Evolutionary conservation across 37 sponge, comb jelly and placozoan species (phyloP), one percentile per base, ranked within the genome.

Genomic region (Spongilla lacustris): DNA sequence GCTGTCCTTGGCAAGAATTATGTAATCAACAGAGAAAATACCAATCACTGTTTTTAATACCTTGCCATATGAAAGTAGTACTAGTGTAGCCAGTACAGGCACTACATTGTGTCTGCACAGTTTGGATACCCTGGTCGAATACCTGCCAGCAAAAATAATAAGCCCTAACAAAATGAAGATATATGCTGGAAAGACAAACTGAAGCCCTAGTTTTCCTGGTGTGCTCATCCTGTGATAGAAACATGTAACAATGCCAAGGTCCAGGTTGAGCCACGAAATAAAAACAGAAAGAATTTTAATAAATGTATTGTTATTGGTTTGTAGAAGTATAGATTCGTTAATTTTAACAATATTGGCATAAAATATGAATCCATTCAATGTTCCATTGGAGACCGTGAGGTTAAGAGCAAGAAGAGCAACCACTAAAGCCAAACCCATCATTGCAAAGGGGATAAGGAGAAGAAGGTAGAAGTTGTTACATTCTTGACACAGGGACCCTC

Each of bases 31-130:
- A 27, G 66, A 26, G 26, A 85, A 29, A 1, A 36, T 32, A 31
- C 34, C 22, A 4, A 85, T 76, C 21, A 50, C 38, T 36, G 69
- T 49, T 2, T 67, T 66, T 10, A 85, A 58, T 31, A 85, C 2
- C 34, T 85, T 85, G 29, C 69, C 22, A 35, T 85, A 85, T 23
- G 85, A 75, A 8, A 85, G 49, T 11, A 85, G 69, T 6, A 85
- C 28, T 10, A 85, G 77, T 2, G 85, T 85, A 28, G 77, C 67
- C 30, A 85, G 38, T 1, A 85, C 85, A 4, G 71, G 85, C 0
- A 85, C 85, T 31, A 77, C 76, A 76, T 76, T 85, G 26, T 25
- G 11, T 29, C 79, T 66, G 26, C 58, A 28, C 21, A 83, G 36
- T 32, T 26, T 83, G 30, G 71, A 11, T 10, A 46, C 46, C 8